Base-by-base conservation (phyloP, 2,113 vertebrate genomes). In the Spermophilus dauricus region DNA sequence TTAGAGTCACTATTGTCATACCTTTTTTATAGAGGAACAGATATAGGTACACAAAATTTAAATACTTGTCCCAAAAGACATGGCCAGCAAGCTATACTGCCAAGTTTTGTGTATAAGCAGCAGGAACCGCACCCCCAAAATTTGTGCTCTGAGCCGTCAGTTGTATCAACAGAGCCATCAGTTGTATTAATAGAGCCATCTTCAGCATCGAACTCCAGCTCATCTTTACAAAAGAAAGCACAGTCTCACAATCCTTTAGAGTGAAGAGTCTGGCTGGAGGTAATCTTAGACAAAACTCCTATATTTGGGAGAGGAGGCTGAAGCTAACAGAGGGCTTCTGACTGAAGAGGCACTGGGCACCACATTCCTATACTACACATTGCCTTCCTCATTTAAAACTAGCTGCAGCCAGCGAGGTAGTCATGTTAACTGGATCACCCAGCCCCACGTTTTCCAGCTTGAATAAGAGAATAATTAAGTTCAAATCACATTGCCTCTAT, bases 331-430 rank as follows among this genome's bases (percentile, higher is more conserved):
- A 45, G 24, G 0, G 11, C n/a, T 85, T 20, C 48, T 24, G 32
- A 76, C 0, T n/a, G 67, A 34, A 3, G 1, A 30, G 8, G 4
- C 17, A 7, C 18, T 76, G 26, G 18, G 20, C 1, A 3, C 0
- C 28, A 0, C 4, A 6, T 45, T 56, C 10, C 24, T 4, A 1
- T 4, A 3, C 0, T 0, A 6, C 53, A 8, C 1, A 1, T 4
- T 8, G 5, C 10, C 11, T 56, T 30, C 42, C 5, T 26, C 3
- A 4, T 24, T 32, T 17, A 73, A 82, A 42, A 45, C 12, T 5
- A 30, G 45, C 3, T 16, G 18, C 3, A 56, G 10, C 5, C 42
- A 69, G 11, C 4, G 28, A 34, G 20, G 7, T 5, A 4, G 10
- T 2, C 18, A 2, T 0, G 4, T n/a, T 77, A 24, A 22, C 22